phyloP scores from a whole-genome alignment of 1,140 invertebrate genomes.

The Lepidurus packardi region DNA sequence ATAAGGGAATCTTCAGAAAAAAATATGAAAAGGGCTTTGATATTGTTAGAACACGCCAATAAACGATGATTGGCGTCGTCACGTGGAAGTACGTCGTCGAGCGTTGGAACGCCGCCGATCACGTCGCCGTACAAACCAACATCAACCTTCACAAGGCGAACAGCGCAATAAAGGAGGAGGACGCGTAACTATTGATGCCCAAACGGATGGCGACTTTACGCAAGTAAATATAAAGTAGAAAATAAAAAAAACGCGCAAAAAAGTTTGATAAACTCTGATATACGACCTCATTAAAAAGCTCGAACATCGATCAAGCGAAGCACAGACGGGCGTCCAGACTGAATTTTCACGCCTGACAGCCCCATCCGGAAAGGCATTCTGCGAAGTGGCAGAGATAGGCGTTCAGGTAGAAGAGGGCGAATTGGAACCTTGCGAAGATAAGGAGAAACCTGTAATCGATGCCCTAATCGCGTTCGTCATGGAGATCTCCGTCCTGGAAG shows the following conservation, averaged over 20 bases:
- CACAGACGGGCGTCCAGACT: constrained; percentile 40
- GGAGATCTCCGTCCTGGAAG: constrained; percentile 76
- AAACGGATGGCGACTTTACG: constrained; percentile 81
- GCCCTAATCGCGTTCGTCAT: constrained; percentile 41
- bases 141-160: background rate
- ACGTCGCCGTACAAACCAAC: constrained; percentile 31
- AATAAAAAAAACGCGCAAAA: background rate
- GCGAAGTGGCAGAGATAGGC: background rate
- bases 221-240: constrained; percentile 54
- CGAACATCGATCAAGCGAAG: constrained; percentile 20
- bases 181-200: constrained; percentile 71
- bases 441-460: background rate
- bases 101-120: constrained; percentile 32
- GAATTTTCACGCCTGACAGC: constrained; percentile 39
- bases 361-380: background rate
- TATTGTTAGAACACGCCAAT: constrained; percentile 11
- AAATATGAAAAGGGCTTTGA: background rate
- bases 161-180: constrained; percentile 55
- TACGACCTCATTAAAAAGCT: constrained; percentile 22
- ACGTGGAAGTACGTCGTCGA: constrained; percentile 29
- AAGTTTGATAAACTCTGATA: background rate
- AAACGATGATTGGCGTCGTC: constrained; percentile 32
- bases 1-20: too few species aligned
- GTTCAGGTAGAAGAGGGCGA: constrained; percentile 9
- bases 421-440: constrained; percentile 2